Percentiles rank a stretch among this genome's conserved stretches.
Evolutionary conservation across 2,888 invertebrate species (phyloP).

Genomic region (Sphaerophoria taeniata): DNA sequence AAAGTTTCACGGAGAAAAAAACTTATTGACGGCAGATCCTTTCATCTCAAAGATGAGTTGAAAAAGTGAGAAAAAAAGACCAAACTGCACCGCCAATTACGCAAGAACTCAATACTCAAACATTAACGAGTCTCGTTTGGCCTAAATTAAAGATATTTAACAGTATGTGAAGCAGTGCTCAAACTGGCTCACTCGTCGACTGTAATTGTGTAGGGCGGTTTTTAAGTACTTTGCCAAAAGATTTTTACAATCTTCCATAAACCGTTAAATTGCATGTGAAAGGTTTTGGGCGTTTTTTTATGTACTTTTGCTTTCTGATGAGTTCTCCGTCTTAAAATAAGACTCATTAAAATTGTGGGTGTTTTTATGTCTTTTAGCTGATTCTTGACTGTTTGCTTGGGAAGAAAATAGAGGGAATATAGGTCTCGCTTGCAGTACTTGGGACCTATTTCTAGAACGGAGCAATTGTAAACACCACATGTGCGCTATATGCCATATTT

Average conservation of each 20-base stretch:
- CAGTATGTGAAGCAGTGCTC: background rate
- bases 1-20: background rate
- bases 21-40: constrained; percentile 15
- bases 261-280: constrained; percentile 61
- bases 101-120: constrained; percentile 38
- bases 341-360: constrained; percentile 56
- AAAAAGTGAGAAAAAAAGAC: background rate
- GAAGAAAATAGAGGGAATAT: background rate
- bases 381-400: constrained; percentile 11
- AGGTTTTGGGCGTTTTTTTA: constrained; percentile 42
- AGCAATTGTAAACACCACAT: constrained; percentile 30
- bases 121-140: constrained; percentile 44
- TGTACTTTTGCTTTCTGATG: constrained; percentile 27
- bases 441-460: constrained; percentile 56
- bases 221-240: constrained; percentile 14
- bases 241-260: constrained; percentile 45
- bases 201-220: constrained; percentile 3
- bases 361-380: constrained; percentile 39
- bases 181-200: background rate
- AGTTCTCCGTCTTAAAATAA: constrained; percentile 30
- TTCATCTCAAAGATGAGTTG: constrained; percentile 13
- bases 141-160: constrained; percentile 47
- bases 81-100: constrained; percentile 22
- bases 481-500: constrained; percentile 14
- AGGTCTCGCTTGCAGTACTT: background rate